These are phyloP conservation scores for Tineola bisselliella DNA, from an alignment of 2,888 invertebrate genomes.

Conservation along the genomic window DNA sequence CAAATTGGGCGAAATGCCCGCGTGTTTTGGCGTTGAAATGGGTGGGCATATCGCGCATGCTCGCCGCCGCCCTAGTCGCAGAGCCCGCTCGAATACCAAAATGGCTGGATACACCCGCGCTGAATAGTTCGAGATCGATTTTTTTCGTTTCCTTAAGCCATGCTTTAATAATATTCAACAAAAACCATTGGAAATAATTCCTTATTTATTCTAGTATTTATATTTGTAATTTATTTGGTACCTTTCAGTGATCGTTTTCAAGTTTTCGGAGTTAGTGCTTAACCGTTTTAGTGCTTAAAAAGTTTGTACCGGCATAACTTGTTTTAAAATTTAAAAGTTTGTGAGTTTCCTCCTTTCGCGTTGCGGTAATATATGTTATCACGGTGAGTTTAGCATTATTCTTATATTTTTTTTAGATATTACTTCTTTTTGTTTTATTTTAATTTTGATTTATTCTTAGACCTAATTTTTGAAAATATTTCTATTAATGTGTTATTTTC, in stretches of 20 bases:
- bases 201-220: neutral
- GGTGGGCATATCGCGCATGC: conserved; percentile 35
- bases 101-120: conserved; percentile 33
- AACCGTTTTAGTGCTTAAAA: neutral
- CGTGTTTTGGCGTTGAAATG: neutral
- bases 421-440: too few relatives aligned
- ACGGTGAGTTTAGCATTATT: neutral
- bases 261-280: neutral
- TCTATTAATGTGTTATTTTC: too few relatives aligned
- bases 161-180: neutral
- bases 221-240: neutral
- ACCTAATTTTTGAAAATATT: too few relatives aligned
- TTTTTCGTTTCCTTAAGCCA: neutral
- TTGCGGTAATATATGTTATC: neutral
- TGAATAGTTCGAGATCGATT: neutral
- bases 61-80: conserved; percentile 30
- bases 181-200: neutral
- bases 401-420: neutral
- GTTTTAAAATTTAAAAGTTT: neutral
- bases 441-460: too few relatives aligned
- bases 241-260: neutral
- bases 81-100: conserved; percentile 40
- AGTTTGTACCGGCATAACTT: neutral
- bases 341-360: neutral
- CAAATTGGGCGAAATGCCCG: neutral